Evolutionary conservation across 2,113 vertebrate species (phyloP).

Genomic region (Xiphophorus hellerii): DNA sequence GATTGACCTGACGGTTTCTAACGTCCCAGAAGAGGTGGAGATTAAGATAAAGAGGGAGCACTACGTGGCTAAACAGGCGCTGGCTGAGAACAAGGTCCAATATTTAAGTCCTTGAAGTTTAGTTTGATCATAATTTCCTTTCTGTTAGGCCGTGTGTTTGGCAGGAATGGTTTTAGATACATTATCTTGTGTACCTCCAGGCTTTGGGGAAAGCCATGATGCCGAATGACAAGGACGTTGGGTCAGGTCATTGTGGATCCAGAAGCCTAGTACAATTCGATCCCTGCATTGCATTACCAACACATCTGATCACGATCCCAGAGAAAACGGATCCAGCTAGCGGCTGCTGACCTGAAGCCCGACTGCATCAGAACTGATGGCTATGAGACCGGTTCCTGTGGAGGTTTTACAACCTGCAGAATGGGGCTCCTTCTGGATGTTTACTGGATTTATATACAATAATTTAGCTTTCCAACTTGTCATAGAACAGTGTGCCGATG

Average conservation of each 20-base stretch:
- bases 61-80: conserved; percentile 76
- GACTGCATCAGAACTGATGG: background rate
- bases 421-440: background rate
- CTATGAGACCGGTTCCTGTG: background rate
- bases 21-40: conserved; percentile 71
- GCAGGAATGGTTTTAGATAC: background rate
- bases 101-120: background rate
- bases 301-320: conserved; percentile 14
- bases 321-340: background rate
- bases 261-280: background rate
- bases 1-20: conserved; percentile 74
- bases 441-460: background rate
- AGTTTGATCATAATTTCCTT: background rate
- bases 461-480: background rate
- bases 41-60: conserved; percentile 78
- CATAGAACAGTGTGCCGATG: too few relatives aligned
- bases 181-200: conserved; percentile 33
- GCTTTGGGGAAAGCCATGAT: conserved; percentile 25
- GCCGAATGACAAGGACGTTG: background rate
- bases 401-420: background rate
- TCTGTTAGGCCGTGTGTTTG: background rate
- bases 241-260: background rate
- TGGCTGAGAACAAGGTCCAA: conserved; percentile 82
- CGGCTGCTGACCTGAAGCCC: background rate
- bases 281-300: background rate